phyloP scores from a whole-genome alignment of 2,888 invertebrate genomes.

The Chaetoderma sp. region DNA sequence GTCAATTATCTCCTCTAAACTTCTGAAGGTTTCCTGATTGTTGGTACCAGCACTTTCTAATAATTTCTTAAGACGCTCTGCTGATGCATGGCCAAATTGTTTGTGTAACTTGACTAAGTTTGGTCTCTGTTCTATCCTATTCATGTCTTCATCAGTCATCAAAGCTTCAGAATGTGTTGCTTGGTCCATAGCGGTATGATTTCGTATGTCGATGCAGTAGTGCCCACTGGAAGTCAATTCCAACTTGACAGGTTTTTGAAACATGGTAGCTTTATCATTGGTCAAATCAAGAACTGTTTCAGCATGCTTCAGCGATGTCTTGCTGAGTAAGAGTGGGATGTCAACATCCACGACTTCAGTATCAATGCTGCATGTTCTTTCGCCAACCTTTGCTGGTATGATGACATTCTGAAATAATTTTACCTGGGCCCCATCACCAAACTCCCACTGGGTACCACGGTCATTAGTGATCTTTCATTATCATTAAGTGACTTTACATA shows the following conservation, averaged over 20 bases:
- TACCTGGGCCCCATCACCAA: slow-evolving; percentile 25
- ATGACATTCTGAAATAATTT: slow-evolving; percentile 7
- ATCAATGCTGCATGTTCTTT: slow-evolving; percentile 10
- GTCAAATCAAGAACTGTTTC: slow-evolving; percentile 12
- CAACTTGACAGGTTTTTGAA: slow-evolving; percentile 15
- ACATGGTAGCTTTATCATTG: slow-evolving; percentile 21
- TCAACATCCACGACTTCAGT: slow-evolving; percentile 20
- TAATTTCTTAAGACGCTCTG: slow-evolving; percentile 6
- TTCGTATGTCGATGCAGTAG: slow-evolving; percentile 16
- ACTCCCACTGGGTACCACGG: slow-evolving; percentile 1
- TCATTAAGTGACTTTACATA: slow-evolving; percentile 1
- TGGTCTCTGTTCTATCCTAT: neutral
- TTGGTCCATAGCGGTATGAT: neutral
- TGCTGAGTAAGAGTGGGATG: slow-evolving; percentile 25
- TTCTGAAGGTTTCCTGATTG: neutral
- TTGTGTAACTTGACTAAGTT: slow-evolving; percentile 8
- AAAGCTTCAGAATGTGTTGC: neutral
- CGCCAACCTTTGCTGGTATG: slow-evolving; percentile 15
- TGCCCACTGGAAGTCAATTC: slow-evolving; percentile 26
- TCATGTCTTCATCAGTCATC: slow-evolving; percentile 2
- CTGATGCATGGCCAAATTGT: slow-evolving; percentile 26
- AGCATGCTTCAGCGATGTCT: slow-evolving; percentile 19
- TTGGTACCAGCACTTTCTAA: slow-evolving; percentile 1
- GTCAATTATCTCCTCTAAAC: neutral
- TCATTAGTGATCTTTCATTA: neutral